Conservation (phyloP, 2,797 vertebrate species). For the Brotula barbata region DNA sequence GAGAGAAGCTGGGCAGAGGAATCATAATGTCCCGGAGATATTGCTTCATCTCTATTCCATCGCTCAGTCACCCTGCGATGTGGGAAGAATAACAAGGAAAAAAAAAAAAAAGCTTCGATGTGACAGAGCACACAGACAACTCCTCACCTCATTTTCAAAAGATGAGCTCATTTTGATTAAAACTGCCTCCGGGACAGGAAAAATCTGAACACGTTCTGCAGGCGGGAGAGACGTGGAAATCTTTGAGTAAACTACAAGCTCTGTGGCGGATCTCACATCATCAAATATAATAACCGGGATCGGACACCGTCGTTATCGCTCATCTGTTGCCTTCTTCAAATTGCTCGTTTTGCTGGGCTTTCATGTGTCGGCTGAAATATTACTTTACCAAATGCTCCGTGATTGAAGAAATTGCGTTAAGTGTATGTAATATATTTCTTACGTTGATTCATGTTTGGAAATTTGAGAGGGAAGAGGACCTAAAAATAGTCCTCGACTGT, state of each 20-base stretch:
- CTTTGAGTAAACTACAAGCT: slow-evolving; percentile 39
- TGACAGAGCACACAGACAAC: slow-evolving; percentile 32
- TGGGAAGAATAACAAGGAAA: slow-evolving; percentile 55
- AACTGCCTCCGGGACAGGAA: slow-evolving; percentile 18
- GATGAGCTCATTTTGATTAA: slow-evolving; percentile 37
- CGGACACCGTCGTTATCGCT: slow-evolving; percentile 6
- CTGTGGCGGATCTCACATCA: slow-evolving; percentile 29
- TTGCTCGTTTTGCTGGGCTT: not conserved
- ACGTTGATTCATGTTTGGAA: too few species aligned
- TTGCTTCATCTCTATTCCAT: slow-evolving; percentile 88
- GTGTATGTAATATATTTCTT: too few species aligned
- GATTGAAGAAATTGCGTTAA: too few species aligned
- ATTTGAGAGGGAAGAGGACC: too few species aligned
- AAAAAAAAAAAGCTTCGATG: slow-evolving; percentile 36
- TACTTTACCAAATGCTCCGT: too few species aligned
- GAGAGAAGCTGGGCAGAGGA: slow-evolving; percentile 75
- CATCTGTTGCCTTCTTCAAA: not conserved
- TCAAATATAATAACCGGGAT: slow-evolving; percentile 19
- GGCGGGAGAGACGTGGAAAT: slow-evolving; percentile 15
- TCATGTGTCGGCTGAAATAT: too few species aligned
- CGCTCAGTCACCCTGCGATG: slow-evolving; percentile 82
- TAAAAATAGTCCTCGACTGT: too few species aligned
- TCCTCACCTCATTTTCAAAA: slow-evolving; percentile 45
- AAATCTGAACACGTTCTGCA: slow-evolving; percentile 11
- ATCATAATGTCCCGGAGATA: slow-evolving; percentile 81